A percentile compares a stretch with the other conserved stretches of the same genome.
These are phyloP conservation scores for Camponotus pennsylvanicus DNA, from an alignment of 1,140 invertebrate species.

Conservation along the genomic window DNA sequence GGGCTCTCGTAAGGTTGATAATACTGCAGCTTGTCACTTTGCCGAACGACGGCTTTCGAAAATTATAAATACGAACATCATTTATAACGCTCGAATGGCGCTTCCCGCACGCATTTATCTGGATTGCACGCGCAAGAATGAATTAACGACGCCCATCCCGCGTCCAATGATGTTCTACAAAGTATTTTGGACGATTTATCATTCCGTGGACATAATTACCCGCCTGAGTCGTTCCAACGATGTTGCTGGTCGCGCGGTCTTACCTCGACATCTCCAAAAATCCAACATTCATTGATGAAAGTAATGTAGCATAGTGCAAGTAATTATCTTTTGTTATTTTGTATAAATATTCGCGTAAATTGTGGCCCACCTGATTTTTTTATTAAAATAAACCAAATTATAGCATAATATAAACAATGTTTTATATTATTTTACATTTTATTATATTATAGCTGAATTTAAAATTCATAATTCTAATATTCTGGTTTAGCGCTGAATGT, in stretches of 20 bases:
- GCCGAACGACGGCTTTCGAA: conserved; percentile 73
- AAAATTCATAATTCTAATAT: background rate
- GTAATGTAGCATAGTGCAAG: background rate
- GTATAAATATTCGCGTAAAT: background rate
- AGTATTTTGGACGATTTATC: conserved; percentile 79
- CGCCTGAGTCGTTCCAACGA: conserved; percentile 35
- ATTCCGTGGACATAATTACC: conserved; percentile 71
- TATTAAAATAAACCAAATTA: background rate
- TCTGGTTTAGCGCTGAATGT: background rate
- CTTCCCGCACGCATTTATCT: conserved; percentile 72
- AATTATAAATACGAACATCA: conserved; percentile 78
- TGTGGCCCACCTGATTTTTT: background rate
- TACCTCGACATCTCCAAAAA: conserved; percentile 28
- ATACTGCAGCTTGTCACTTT: conserved; percentile 60
- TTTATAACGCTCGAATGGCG: conserved; percentile 75
- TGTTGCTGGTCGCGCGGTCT: background rate
- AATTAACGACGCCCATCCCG: conserved; percentile 77
- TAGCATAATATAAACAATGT: background rate
- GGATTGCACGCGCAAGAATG: conserved; percentile 69
- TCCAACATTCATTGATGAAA: background rate
- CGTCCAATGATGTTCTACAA: conserved; percentile 75
- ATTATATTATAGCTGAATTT: background rate
- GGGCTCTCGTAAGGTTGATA: conserved; percentile 52
- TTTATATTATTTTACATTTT: background rate
- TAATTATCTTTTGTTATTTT: background rate